Percentiles rank a stretch among this genome's conserved stretches.
Evolutionary conservation across 2,888 invertebrate genomes (phyloP).

Genomic region (Encarsia formosa): DNA sequence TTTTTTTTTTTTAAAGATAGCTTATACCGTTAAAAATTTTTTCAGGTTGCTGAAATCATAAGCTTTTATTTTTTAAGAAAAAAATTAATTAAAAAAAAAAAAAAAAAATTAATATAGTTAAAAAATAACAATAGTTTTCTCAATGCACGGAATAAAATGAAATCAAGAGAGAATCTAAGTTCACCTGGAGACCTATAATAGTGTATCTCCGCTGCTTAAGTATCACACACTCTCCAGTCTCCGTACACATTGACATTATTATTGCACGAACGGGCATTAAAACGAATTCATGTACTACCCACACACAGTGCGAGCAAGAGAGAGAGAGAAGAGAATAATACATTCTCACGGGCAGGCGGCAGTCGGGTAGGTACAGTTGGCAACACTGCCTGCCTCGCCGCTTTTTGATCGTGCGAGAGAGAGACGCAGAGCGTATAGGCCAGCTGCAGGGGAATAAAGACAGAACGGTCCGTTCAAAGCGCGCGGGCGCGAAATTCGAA

Average conservation of each 20-base stretch:
- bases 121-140: too few species aligned
- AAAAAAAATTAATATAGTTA: too few species aligned
- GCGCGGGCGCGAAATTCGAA: slow-evolving; percentile 23
- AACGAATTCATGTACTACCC: neutral
- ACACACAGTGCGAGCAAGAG: neutral
- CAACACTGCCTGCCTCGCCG: slow-evolving; percentile 28
- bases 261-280: neutral
- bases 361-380: slow-evolving; percentile 35
- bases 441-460: neutral
- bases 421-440: neutral
- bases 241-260: neutral
- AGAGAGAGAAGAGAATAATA: neutral
- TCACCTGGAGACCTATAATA: too few species aligned
- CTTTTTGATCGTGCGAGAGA: slow-evolving; percentile 5
- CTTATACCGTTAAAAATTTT: too few species aligned
- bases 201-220: neutral
- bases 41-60: too few species aligned
- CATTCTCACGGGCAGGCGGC: too few species aligned
- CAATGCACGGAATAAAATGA: too few species aligned
- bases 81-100: too few species aligned
- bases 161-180: too few species aligned
- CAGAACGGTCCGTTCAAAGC: neutral
- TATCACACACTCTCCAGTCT: neutral
- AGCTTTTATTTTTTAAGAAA: too few species aligned
- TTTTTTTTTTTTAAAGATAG: too few species aligned